Conservation (phyloP, 2,113 vertebrate species). For the Glaucidium brasilianum region DNA sequence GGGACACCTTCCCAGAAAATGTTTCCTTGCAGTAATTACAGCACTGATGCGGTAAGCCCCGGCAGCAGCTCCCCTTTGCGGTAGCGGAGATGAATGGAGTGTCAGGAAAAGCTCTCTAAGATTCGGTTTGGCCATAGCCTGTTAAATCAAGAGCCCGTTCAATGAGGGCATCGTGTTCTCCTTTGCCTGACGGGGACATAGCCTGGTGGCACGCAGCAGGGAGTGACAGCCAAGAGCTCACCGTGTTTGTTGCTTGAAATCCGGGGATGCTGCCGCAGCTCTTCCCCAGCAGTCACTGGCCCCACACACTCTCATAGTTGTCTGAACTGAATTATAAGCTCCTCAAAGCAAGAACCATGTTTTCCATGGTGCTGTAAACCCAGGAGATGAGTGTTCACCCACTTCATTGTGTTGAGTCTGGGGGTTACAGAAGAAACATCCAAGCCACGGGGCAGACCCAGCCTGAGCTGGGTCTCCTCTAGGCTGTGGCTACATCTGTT, state of each 20-base stretch:
- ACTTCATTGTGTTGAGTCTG: rapidly evolving
- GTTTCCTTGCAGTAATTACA: background rate
- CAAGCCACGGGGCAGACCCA: background rate
- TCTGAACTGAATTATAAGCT: background rate
- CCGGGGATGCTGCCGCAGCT: background rate
- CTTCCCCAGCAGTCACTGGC: too few species aligned
- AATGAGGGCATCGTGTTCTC: background rate
- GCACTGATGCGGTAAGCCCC: background rate
- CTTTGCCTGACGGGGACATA: background rate
- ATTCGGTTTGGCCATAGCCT: background rate
- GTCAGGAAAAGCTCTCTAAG: background rate
- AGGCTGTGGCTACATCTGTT: background rate
- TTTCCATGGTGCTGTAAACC: background rate
- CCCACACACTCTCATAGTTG: background rate
- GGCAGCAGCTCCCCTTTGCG: background rate
- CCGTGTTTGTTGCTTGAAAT: background rate
- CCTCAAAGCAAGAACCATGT: background rate
- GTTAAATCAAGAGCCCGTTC: background rate
- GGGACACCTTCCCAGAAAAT: slow-evolving; percentile 25
- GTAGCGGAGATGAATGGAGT: background rate
- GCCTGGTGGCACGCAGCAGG: background rate
- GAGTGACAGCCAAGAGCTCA: background rate
- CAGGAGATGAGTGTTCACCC: background rate
- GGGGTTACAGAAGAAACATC: background rate
- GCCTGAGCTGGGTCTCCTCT: background rate